A percentile compares a stretch with the other conserved stretches of the same genome.
phyloP scores from a whole-genome alignment of 2,113 vertebrate genomes.

The Dicaeum eximium region DNA sequence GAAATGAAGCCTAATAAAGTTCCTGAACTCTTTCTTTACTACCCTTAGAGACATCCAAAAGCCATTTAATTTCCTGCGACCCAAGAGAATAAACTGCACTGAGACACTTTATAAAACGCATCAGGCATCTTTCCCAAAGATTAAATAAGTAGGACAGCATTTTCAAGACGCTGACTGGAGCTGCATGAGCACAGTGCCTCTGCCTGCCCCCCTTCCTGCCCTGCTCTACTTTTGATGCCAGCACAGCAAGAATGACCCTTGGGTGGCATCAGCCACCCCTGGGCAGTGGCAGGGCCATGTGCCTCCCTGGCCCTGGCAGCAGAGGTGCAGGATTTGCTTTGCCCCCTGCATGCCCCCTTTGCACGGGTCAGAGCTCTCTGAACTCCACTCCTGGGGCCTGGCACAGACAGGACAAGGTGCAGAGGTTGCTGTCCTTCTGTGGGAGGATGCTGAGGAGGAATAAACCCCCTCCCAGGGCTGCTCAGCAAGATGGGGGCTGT shows the following conservation, averaged over 20 bases:
- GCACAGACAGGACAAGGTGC: accelerated
- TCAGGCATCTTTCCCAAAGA: background rate
- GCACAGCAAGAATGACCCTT: background rate
- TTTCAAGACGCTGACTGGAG: background rate
- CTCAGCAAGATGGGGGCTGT: background rate
- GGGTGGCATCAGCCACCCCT: background rate
- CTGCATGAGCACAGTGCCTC: background rate
- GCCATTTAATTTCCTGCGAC: constrained; percentile 41
- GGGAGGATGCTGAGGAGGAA: background rate
- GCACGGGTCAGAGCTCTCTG: background rate
- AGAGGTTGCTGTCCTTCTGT: background rate
- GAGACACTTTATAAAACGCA: background rate
- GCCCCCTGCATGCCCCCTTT: background rate
- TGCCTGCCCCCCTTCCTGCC: background rate
- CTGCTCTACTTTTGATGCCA: accelerated
- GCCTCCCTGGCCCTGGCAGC: background rate
- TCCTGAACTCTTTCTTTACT: constrained; percentile 11
- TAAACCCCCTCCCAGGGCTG: background rate
- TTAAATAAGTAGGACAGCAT: background rate
- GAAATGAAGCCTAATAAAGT: constrained; percentile 46
- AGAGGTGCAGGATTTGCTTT: background rate
- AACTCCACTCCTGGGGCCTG: background rate
- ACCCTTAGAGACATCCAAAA: background rate
- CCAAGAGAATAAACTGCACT: background rate
- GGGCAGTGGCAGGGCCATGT: background rate